Base-by-base conservation (phyloP, 2,113 vertebrate species). In the Dicaeum eximium region DNA sequence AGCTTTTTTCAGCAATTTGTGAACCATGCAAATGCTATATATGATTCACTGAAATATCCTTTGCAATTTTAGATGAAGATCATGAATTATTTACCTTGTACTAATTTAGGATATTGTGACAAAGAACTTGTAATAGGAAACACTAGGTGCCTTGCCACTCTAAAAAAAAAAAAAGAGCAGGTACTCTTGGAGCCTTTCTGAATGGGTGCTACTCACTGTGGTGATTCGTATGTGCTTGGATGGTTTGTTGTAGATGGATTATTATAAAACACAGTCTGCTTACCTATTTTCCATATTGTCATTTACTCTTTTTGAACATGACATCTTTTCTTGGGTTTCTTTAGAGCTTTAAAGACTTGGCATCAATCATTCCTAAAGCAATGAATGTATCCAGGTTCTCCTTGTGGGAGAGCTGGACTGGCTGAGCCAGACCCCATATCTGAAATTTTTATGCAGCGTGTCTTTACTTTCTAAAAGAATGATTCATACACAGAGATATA, bases 311-410 rank as follows among this genome's bases (percentile, higher is more conserved):
- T 80, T 66, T 74, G 57, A 84, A 35, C 14, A 6, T 16, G 11
- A 27, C 4, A 33, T 37, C 35, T 64, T 90, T 93, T 80, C 82
- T 86, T 84, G 60, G 19, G 70, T 87, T 95, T 51, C 54, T 74
- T 40, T 71, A 70, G 88, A 80, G 33, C 81, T 91, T 80, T 86
- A 81, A 82, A 88, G 56, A 86, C 35, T 47, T 69, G 23, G 65
- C 87, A 84, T 92, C 88, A 78, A 45, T 96, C 60, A 75, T 89
- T 89, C 74, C 77, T 95, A 81, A 96, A 92, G 87, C 91, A 81
- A 9, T 64, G n/a, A 83, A 83, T 67, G 70, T 86, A 79, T 94
- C 28, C 33, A 54, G 80, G 42, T 53, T 91, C n/a, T 91, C 75
- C 88, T 87, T 44, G 11, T 81, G 56, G 31, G 33, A 57, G 21